Percentiles rank a stretch among this genome's conserved stretches.
Evolutionary conservation across 1,140 invertebrate genomes (phyloP).

Genomic region (Drosophila neocordata): DNA sequence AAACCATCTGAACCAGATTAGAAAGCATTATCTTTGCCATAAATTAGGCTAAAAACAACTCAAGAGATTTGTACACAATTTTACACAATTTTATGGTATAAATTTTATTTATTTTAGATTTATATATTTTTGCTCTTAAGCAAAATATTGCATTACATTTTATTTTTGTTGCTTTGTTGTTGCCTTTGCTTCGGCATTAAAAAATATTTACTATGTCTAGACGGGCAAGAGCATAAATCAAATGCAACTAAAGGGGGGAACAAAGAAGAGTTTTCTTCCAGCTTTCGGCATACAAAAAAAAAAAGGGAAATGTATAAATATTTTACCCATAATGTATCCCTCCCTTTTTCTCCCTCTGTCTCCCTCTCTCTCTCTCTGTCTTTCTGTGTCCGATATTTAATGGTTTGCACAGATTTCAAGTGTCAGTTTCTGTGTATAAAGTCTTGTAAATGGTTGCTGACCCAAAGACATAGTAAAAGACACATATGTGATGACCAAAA

Average conservation of each 20-base stretch:
- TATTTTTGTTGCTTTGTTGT: slow-evolving; percentile 35
- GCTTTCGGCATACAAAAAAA: slow-evolving; percentile 12
- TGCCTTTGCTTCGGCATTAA: slow-evolving; percentile 61
- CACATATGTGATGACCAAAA: neutral
- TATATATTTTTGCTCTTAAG: slow-evolving; percentile 62
- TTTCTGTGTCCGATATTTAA: neutral
- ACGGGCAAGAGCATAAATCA: slow-evolving; percentile 72
- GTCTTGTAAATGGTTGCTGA: neutral
- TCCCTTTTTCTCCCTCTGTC: neutral
- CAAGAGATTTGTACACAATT: slow-evolving; percentile 21
- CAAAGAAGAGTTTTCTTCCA: slow-evolving; percentile 45
- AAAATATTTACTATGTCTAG: slow-evolving; percentile 81
- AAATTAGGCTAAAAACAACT: slow-evolving; percentile 56
- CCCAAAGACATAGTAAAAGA: slow-evolving; percentile 7
- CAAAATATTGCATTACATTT: slow-evolving; percentile 50
- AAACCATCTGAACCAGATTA: slow-evolving; percentile 48
- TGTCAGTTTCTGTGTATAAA: neutral
- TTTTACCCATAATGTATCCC: neutral
- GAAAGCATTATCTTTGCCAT: slow-evolving; percentile 55
- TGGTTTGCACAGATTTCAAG: neutral
- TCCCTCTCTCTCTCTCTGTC: neutral
- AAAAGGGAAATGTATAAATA: neutral
- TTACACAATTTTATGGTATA: slow-evolving; percentile 52
- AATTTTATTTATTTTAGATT: slow-evolving; percentile 74
- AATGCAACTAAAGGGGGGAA: slow-evolving; percentile 51